Conservation (phyloP, 2,113 vertebrate species). For the Mungos mungo region DNA sequence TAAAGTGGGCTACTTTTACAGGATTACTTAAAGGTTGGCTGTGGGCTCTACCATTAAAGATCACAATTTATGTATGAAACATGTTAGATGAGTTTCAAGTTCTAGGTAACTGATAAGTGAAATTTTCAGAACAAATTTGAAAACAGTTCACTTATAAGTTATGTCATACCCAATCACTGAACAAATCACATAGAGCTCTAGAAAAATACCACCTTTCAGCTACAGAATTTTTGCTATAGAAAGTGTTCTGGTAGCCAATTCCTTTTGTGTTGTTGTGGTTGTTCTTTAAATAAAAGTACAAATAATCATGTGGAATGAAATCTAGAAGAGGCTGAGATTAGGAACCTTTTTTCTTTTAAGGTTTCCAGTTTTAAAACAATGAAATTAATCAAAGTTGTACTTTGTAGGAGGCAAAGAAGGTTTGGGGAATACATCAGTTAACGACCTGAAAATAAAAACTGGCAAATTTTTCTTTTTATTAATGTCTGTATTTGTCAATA, state of each 20-base stretch:
- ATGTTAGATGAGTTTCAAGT: constrained; percentile 32
- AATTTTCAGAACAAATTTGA: not conserved
- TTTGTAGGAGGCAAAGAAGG: not conserved
- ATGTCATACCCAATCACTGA: not conserved
- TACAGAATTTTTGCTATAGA: constrained; percentile 33
- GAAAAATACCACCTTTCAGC: constrained; percentile 59
- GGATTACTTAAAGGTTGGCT: not conserved
- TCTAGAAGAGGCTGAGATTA: not conserved
- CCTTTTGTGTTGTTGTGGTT: constrained; percentile 22
- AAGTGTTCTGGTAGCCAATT: constrained; percentile 57
- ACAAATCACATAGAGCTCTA: constrained; percentile 49
- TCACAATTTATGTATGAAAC: constrained; percentile 20
- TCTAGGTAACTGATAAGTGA: not conserved
- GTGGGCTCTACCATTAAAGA: not conserved
- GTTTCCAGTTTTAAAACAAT: constrained; percentile 38
- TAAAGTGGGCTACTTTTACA: not conserved
- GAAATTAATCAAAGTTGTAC: constrained; percentile 35
- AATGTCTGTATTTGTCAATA: constrained; percentile 58
- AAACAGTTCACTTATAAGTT: constrained; percentile 2
- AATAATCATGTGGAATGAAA: not conserved
- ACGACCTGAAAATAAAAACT: not conserved
- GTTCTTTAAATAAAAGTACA: constrained; percentile 41
- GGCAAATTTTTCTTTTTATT: constrained; percentile 33
- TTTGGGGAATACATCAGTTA: constrained; percentile 39
- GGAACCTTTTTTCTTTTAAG: not conserved